Percentiles rank a stretch among this genome's conserved stretches.
Evolutionary conservation across 2,888 invertebrate genomes (phyloP).

Genomic region (Sarcophaga subvicina): DNA sequence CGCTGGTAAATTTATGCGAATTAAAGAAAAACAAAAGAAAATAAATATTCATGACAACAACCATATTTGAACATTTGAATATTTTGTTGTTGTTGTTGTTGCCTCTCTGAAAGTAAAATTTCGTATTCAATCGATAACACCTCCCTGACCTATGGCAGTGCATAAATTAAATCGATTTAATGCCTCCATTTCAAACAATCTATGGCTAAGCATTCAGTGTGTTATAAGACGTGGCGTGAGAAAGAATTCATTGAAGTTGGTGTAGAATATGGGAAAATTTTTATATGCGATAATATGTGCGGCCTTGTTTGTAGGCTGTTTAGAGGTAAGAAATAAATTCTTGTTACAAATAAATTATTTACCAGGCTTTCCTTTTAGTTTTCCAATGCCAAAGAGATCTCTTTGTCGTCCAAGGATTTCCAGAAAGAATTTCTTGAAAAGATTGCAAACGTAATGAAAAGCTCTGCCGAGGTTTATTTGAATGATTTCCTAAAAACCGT

Average conservation of each 20-base stretch:
- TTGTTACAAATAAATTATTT: not conserved
- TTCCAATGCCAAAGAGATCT: constrained; percentile 16
- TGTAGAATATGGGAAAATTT: constrained; percentile 31
- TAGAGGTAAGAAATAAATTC: constrained; percentile 21
- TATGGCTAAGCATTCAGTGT: no score
- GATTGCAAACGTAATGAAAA: constrained; percentile 53
- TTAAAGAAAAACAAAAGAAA: no score
- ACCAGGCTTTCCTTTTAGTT: constrained; percentile 12
- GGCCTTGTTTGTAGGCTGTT: not conserved
- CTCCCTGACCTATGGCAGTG: no score
- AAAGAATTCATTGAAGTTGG: not conserved
- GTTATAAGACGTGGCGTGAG: no score
- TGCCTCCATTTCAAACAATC: no score
- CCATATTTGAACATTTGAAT: no score
- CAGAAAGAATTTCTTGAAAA: constrained; percentile 64
- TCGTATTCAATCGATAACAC: no score
- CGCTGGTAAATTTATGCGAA: no score
- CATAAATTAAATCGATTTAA: no score
- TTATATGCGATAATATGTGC: not conserved
- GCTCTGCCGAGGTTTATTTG: constrained; percentile 63
- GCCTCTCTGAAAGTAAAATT: no score
- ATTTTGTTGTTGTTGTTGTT: no score
- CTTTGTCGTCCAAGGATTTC: constrained; percentile 57
- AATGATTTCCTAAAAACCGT: constrained; percentile 73
- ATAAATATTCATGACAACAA: no score